Percentiles rank a stretch among this genome's conserved stretches.
Conservation (phyloP, 2,797 vertebrate genomes). For the Cuniculus paca region DNA sequence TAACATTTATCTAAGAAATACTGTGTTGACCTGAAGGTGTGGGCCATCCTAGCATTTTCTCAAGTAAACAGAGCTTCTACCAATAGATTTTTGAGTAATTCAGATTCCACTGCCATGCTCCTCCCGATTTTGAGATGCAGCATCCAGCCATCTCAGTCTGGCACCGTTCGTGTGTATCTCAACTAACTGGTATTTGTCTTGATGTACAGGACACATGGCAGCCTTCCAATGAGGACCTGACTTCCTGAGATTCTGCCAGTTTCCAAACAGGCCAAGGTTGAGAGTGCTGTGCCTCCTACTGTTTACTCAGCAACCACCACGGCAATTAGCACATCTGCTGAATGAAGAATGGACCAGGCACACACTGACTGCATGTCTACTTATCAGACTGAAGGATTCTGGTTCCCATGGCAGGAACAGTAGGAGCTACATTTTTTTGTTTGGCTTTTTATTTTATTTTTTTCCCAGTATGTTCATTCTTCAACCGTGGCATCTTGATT, state of each 20-base stretch:
- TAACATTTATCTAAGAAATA: neutral
- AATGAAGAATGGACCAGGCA: neutral
- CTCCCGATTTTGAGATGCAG: neutral
- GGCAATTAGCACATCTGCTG: accelerated
- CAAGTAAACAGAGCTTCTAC: neutral
- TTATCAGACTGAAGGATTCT: neutral
- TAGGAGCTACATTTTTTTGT: neutral
- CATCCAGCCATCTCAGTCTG: neutral
- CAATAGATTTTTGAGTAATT: neutral
- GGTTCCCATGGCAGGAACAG: neutral
- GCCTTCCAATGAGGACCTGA: neutral
- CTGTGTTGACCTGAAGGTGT: neutral
- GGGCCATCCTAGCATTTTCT: neutral
- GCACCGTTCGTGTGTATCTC: accelerated
- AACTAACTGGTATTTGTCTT: neutral
- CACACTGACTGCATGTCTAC: accelerated
- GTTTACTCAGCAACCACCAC: neutral
- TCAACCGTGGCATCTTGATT: neutral
- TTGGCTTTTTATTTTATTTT: neutral
- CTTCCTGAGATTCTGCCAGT: neutral
- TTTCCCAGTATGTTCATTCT: neutral
- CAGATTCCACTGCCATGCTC: neutral
- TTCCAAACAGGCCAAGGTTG: neutral
- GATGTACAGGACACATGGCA: accelerated
- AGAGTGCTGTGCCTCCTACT: neutral